Evolutionary conservation across 2,888 invertebrate species (phyloP), one percentile per base, ranked within the genome.

Genomic region (Plagiodera versicolora): DNA sequence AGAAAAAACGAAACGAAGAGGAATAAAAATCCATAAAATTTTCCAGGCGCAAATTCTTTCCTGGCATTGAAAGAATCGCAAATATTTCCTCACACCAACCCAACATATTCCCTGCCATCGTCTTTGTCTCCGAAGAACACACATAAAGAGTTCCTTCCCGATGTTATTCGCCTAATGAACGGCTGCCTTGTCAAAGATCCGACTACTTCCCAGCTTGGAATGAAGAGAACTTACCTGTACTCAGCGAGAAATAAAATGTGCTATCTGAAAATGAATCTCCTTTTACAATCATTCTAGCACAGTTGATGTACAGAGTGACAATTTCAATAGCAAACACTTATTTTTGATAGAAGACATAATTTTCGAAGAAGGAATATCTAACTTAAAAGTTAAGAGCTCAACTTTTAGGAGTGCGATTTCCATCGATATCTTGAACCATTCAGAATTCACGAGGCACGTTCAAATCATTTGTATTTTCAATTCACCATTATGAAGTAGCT

Each of bases 251-350:
- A 45, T 63, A 63, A 67, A 68, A 66, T 69, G 65, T 68, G 64
- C 66, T 68, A 67, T 67, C 67, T 66, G 62, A 58, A 67, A 64
- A 70, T 70, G 69, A 70, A 70, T 70, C 70, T 32, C 16, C 19
- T 56, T 32, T 48, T 35, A 48, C 67, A 69, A 69, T 67, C 67
- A 68, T 64, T 64, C 39, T 44, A 61, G 63, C 64, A 56, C 61
- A 57, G 57, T 53, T 57, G 62, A 59, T 60, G 63, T 63, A 60
- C 64, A 58, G 52, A 55, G 64, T 56, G 50, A 47, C 28, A 28
- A 28, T n/a, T n/a, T n/a, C n/a, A n/a, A n/a, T n/a, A n/a, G n/a
- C n/a, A n/a, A n/a, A n/a, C n/a, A n/a, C n/a, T n/a, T n/a, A n/a
- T n/a, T n/a, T n/a, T n/a, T n/a, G n/a, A n/a, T n/a, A n/a, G n/a